These are phyloP conservation scores for Pemphredon lugubris DNA, from an alignment of 2,888 invertebrate species.

Conservation along the genomic window DNA sequence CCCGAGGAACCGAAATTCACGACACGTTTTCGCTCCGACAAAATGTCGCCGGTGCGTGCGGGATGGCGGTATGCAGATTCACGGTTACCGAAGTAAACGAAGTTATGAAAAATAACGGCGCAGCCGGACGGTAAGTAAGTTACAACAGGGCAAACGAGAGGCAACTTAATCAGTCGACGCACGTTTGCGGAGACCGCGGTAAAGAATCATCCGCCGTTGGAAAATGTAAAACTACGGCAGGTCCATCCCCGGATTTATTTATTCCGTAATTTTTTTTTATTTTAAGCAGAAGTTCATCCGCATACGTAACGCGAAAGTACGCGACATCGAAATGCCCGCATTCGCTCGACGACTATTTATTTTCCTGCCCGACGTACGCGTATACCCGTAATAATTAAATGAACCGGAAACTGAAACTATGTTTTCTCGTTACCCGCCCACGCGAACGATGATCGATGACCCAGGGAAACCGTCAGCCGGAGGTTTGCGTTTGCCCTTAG, in stretches of 20 bases:
- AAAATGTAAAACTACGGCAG: conserved; percentile 8
- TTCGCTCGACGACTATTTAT: conserved; percentile 32
- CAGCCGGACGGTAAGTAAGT: conserved; percentile 41
- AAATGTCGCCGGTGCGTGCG: background rate
- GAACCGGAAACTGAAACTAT: conserved; percentile 47
- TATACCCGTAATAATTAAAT: conserved; percentile 41
- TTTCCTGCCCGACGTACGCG: conserved; percentile 26
- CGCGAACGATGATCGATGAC: conserved; percentile 48
- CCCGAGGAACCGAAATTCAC: no score
- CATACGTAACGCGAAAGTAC: conserved; percentile 11
- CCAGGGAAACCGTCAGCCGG: conserved; percentile 24
- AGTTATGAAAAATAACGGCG: conserved; percentile 56
- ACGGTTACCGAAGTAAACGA: conserved; percentile 53
- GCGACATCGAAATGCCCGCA: conserved; percentile 19
- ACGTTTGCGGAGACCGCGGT: conserved; percentile 15
- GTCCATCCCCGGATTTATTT: background rate
- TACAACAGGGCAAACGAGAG: conserved; percentile 34
- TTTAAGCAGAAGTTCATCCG: background rate
- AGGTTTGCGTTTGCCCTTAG: background rate
- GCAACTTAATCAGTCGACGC: conserved; percentile 50
- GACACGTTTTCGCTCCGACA: conserved; percentile 10
- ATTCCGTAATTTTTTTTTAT: conserved; percentile 3
- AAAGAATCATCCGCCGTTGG: conserved; percentile 13
- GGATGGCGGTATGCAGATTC: conserved; percentile 55
- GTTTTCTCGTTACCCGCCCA: conserved; percentile 41